A percentile compares a stretch with the other conserved stretches of the same genome.
Evolutionary conservation across 2,113 vertebrate species (phyloP).

Genomic region (Myanophis thanlyinensis): DNA sequence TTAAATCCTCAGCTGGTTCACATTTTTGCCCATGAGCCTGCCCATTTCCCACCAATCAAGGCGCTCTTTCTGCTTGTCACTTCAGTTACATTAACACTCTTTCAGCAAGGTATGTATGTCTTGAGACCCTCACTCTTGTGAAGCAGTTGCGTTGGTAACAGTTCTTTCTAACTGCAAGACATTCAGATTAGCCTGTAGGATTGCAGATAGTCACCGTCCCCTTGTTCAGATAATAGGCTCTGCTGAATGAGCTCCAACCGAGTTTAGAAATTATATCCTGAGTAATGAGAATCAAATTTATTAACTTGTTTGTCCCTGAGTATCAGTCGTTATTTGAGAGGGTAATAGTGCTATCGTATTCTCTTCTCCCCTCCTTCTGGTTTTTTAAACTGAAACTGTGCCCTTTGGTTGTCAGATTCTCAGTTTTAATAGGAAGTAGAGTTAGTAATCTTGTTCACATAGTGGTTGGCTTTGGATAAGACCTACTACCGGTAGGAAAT

Average conservation of each 20-base stretch:
- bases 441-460: neutral
- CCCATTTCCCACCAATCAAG: conserved; percentile 96
- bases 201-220: neutral
- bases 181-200: neutral
- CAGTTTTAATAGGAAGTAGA: neutral
- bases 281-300: neutral
- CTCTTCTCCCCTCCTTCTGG: neutral
- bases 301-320: neutral
- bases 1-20: conserved; percentile 88
- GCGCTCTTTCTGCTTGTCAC: conserved; percentile 97
- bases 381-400: neutral
- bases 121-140: conserved; percentile 32
- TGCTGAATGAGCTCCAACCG: neutral
- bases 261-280: neutral
- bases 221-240: neutral
- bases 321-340: neutral
- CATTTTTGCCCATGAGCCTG: conserved; percentile 96
- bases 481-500: neutral
- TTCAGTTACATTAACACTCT: conserved; percentile 95
- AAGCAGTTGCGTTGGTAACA: neutral
- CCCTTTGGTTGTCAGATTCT: neutral
- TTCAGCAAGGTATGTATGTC: conserved; percentile 93
- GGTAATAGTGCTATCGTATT: neutral
- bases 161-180: neutral
- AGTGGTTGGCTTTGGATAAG: neutral